A percentile compares a stretch with the other conserved stretches of the same genome.
These are phyloP conservation scores for Varecia variegata DNA, from an alignment of 2,797 vertebrate genomes.

Conservation along the genomic window DNA sequence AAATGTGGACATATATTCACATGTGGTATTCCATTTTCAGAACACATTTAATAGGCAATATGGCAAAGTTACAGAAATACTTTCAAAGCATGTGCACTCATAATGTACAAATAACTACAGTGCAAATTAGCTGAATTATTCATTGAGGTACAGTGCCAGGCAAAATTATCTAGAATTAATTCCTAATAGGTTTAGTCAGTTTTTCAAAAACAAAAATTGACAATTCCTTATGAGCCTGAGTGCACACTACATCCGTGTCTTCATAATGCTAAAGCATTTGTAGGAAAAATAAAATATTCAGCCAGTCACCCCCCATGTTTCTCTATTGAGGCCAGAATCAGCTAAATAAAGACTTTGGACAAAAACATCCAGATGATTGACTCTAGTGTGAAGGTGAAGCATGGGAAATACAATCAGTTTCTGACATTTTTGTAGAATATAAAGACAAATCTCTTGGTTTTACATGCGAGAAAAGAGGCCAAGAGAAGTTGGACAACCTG, in stretches of 20 bases:
- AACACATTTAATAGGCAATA: slow-evolving; percentile 12
- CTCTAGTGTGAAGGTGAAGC: background rate
- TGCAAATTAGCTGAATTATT: slow-evolving; percentile 70
- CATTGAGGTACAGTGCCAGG: slow-evolving; percentile 30
- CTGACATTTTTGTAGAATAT: background rate
- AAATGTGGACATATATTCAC: background rate
- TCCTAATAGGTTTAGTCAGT: slow-evolving; percentile 40
- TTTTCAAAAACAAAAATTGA: slow-evolving; percentile 56
- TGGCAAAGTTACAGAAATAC: slow-evolving; percentile 55
- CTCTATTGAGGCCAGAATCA: background rate
- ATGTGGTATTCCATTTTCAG: background rate
- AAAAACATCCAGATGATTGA: background rate
- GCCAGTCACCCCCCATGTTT: background rate
- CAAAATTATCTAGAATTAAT: slow-evolving; percentile 25
- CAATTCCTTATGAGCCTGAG: slow-evolving; percentile 1
- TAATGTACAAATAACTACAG: slow-evolving; percentile 40
- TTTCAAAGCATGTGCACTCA: slow-evolving; percentile 52
- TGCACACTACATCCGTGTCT: background rate
- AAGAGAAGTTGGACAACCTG: background rate
- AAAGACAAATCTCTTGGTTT: background rate
- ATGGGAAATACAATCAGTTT: background rate
- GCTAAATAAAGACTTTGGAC: background rate
- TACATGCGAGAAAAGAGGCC: background rate
- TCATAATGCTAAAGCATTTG: background rate
- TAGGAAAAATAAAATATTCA: background rate